Evolutionary conservation across 2,113 vertebrate genomes (phyloP).

Genomic region (Oryctolagus cuniculus): mOryCun1.1 NC_091433.1:196117501-196118000

Average conservation of each 20-base stretch:
- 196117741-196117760: neutral
- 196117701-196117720: neutral
- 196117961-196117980: neutral
- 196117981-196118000: neutral
- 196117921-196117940: neutral
- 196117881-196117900: neutral
- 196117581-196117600: neutral
- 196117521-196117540: neutral
- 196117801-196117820: neutral
- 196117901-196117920: neutral
- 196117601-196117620: rapidly evolving
- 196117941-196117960: neutral
- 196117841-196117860: neutral
- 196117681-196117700: neutral
- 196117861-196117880: neutral
- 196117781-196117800: no score
- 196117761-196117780: neutral
- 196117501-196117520: neutral
- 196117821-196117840: neutral
- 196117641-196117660: neutral
- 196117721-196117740: neutral
- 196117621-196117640: neutral
- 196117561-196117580: neutral
- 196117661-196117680: rapidly evolving
- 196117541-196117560: no score